Evolutionary conservation across 2,888 invertebrate species (phyloP).

Genomic region (Cheiracanthium punctorium): DNA sequence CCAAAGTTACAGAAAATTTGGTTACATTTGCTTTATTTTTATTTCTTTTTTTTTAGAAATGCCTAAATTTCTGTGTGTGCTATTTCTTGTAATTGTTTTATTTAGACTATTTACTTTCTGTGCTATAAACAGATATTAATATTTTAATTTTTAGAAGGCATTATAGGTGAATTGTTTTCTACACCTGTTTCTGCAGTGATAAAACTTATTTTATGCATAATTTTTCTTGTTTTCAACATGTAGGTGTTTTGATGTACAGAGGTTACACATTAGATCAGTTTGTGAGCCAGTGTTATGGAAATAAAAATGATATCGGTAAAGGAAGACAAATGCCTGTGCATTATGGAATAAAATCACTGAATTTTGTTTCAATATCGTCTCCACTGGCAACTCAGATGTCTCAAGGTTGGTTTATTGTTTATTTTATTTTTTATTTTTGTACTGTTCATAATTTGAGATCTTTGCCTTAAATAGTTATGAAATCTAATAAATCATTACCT

Average conservation of each 20-base stretch:
- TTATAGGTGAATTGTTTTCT: too few relatives aligned
- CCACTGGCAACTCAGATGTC: constrained; percentile 97
- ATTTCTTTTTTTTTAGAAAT: too few relatives aligned
- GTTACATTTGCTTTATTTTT: too few relatives aligned
- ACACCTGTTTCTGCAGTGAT: too few relatives aligned
- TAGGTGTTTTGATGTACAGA: constrained; percentile 91
- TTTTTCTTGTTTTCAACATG: too few relatives aligned
- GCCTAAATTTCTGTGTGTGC: too few relatives aligned
- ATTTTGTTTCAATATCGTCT: constrained; percentile 96
- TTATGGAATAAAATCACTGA: constrained; percentile 89
- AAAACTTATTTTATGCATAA: too few relatives aligned
- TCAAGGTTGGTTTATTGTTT: constrained; percentile 80
- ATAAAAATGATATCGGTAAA: constrained; percentile 87
- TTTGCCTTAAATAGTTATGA: background rate
- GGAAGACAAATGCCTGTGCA: constrained; percentile 99
- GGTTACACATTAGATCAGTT: constrained; percentile 89
- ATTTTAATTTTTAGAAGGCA: too few relatives aligned
- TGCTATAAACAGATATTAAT: too few relatives aligned
- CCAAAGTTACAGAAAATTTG: too few relatives aligned
- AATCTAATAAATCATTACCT: background rate
- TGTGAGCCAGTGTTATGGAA: constrained; percentile 98
- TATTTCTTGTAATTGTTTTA: too few relatives aligned
- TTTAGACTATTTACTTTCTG: too few relatives aligned
- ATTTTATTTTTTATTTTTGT: background rate
- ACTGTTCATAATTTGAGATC: background rate